These are phyloP conservation scores for Drymodes brunneopygia DNA, from an alignment of 2,113 vertebrate species.

Conservation along the genomic window DNA sequence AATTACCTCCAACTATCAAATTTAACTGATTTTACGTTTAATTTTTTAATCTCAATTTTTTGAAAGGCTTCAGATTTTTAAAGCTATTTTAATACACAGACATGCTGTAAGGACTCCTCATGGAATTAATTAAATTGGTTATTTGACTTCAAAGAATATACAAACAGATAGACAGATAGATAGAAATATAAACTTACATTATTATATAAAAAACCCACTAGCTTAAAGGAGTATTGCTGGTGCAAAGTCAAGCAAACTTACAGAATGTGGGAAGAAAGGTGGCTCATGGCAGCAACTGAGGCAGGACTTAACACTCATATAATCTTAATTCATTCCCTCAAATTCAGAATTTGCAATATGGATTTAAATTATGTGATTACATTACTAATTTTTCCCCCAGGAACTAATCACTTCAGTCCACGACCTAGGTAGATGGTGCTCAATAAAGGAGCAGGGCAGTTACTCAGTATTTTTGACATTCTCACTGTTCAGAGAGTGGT, in stretches of 20 bases:
- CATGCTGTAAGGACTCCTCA: not conserved
- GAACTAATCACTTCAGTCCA: not conserved
- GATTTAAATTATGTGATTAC: not conserved
- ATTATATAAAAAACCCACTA: not conserved
- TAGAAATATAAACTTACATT: not conserved
- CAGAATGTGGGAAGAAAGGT: not conserved
- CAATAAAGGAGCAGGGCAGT: not conserved
- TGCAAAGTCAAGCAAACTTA: not conserved
- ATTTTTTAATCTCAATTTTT: not conserved
- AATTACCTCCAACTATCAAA: slow-evolving; percentile 1
- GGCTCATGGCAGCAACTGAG: not conserved
- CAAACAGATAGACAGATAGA: not conserved
- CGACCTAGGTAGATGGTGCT: not conserved
- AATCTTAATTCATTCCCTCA: not conserved
- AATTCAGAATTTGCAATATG: not conserved
- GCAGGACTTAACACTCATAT: not conserved
- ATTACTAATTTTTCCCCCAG: not conserved
- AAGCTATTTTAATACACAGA: not conserved
- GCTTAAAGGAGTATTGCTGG: not conserved
- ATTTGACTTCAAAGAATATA: not conserved
- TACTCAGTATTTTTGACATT: not conserved
- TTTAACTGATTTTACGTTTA: not conserved
- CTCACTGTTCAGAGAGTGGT: not conserved
- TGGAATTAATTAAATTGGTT: not conserved
- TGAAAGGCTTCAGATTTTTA: not conserved